Conservation (phyloP, 2,888 invertebrate genomes). For the Caenorhabditis sp. region DNA sequence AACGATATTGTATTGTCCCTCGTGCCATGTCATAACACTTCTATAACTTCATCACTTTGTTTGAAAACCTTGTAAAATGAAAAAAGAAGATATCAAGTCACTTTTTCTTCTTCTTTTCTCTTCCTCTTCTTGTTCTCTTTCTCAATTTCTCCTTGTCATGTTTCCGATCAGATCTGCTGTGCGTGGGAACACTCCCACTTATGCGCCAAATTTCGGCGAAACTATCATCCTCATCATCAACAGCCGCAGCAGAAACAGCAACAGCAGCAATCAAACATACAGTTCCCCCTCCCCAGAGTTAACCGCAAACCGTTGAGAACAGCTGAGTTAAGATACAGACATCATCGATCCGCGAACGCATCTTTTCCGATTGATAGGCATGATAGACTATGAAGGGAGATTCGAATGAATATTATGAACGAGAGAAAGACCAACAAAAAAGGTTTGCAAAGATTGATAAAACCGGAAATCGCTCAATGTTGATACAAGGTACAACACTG, state of each 20-base stretch:
- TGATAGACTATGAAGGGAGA: constrained; percentile 16
- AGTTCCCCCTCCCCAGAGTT: not conserved
- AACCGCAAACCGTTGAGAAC: too few relatives aligned
- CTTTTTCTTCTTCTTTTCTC: constrained; percentile 8
- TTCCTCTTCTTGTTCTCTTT: constrained; percentile 24
- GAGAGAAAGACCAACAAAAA: constrained; percentile 41
- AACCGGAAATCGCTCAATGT: constrained; percentile 53
- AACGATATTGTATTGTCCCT: too few relatives aligned
- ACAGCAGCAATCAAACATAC: not conserved
- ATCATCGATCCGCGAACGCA: not conserved
- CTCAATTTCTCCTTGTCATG: constrained; percentile 45
- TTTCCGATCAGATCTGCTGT: constrained; percentile 33
- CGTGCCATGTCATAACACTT: constrained; percentile 20
- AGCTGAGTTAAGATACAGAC: constrained; percentile 16
- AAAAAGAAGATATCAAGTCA: constrained; percentile 32
- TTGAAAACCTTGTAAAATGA: constrained; percentile 12
- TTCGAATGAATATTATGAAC: constrained; percentile 47
- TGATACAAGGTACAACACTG: constrained; percentile 54
- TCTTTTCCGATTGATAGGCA: constrained; percentile 11
- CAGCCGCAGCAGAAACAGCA: constrained; percentile 8
- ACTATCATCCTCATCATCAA: constrained; percentile 45
- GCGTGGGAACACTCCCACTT: constrained; percentile 55
- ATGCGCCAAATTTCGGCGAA: constrained; percentile 52
- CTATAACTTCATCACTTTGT: not conserved
- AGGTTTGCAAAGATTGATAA: constrained; percentile 34